Evolutionary conservation across 2,113 vertebrate genomes (phyloP).

Genomic region (Megaleporinus macrocephalus): DNA sequence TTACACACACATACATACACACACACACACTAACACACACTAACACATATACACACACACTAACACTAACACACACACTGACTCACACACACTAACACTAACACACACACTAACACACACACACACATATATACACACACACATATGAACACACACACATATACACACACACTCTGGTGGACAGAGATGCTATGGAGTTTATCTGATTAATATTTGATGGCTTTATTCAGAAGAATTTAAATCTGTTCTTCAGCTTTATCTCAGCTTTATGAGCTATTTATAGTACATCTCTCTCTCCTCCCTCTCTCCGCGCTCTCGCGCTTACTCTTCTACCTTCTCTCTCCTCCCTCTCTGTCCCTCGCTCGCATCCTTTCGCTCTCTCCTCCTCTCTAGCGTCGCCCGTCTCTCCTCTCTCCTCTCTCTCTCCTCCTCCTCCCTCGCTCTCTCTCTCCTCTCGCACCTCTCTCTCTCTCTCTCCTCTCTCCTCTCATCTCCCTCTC

Average conservation of each 20-base stretch:
- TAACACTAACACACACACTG: neutral
- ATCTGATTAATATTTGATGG: too few relatives aligned
- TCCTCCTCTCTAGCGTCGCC: constrained; percentile 25
- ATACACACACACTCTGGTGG: neutral
- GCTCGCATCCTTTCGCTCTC: constrained; percentile 32
- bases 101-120: neutral
- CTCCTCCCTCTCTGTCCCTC: constrained; percentile 3
- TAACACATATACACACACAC: neutral
- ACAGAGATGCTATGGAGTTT: neutral
- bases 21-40: neutral
- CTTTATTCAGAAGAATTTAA: too few relatives aligned
- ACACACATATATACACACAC: too few relatives aligned
- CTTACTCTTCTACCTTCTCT: too few relatives aligned
- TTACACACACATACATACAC: neutral
- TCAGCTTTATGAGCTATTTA: too few relatives aligned
- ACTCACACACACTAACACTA: too few relatives aligned
- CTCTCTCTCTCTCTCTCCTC: constrained; percentile 33
- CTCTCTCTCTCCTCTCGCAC: constrained; percentile 30
- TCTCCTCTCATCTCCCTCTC: too few relatives aligned
- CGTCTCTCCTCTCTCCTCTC: neutral
- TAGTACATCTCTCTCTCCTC: constrained; percentile 31
- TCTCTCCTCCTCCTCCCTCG: too few relatives aligned
- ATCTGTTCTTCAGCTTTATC: too few relatives aligned
- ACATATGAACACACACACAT: too few relatives aligned
- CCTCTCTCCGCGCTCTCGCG: too few relatives aligned